These are phyloP conservation scores for Thymelicus lineola DNA, from an alignment of 2,888 invertebrate species.

Conservation along the genomic window DNA sequence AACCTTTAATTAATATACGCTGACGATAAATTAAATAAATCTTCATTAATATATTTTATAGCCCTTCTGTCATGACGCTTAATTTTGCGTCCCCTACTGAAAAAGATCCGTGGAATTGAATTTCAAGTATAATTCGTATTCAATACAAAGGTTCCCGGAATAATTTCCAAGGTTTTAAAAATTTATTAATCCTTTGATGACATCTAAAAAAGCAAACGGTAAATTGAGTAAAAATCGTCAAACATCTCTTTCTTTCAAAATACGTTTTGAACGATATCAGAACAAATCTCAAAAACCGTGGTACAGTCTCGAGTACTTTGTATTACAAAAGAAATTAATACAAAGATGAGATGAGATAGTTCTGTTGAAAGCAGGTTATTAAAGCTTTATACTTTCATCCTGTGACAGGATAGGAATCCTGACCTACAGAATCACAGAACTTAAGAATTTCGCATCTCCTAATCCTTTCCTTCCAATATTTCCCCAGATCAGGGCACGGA, in stretches of 20 bases:
- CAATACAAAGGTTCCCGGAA: not conserved
- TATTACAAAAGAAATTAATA: not conserved
- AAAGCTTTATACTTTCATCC: constrained; percentile 4
- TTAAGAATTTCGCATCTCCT: constrained; percentile 21
- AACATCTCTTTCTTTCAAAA: not conserved
- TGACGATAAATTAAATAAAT: too few species aligned
- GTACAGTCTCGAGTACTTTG: not conserved
- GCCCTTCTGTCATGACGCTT: too few species aligned
- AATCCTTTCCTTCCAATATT: constrained; percentile 31
- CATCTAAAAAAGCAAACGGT: not conserved
- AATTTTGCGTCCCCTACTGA: too few species aligned
- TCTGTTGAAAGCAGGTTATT: not conserved
- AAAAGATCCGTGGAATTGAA: too few species aligned
- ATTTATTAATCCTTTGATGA: too few species aligned
- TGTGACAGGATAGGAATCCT: too few species aligned
- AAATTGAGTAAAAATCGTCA: not conserved
- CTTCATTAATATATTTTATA: too few species aligned
- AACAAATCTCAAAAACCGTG: not conserved
- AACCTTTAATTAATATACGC: too few species aligned
- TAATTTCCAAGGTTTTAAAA: not conserved
- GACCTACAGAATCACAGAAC: not conserved
- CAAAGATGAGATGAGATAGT: too few species aligned
- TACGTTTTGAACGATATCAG: constrained; percentile 5
- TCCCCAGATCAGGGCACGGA: constrained; percentile 28
- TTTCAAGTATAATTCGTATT: too few species aligned